Evolutionary conservation across 1,140 invertebrate species (phyloP).

Genomic region (Drosophila rufa): DNA sequence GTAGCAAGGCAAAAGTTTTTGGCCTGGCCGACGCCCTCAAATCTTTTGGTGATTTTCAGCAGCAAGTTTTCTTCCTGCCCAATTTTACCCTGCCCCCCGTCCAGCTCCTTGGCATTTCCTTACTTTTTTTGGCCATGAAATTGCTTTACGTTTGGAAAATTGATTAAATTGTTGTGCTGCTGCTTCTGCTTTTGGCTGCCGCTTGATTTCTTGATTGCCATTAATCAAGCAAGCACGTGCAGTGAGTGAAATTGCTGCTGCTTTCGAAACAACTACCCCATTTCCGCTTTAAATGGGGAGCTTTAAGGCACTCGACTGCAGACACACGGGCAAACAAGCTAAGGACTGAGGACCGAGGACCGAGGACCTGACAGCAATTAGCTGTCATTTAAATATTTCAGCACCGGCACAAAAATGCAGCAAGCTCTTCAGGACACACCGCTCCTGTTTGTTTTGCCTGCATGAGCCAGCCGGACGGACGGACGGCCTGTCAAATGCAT

Average conservation of each 20-base stretch:
- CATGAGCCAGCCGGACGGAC: slow-evolving; percentile 17
- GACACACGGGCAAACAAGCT: slow-evolving; percentile 75
- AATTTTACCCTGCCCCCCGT: slow-evolving; percentile 45
- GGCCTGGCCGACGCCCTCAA: slow-evolving; percentile 46
- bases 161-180: slow-evolving; percentile 77
- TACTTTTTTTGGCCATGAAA: slow-evolving; percentile 54
- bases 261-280: slow-evolving; percentile 7
- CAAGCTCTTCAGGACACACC: slow-evolving; percentile 29
- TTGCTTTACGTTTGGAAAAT: slow-evolving; percentile 78
- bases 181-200: slow-evolving; percentile 51
- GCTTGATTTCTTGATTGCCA: slow-evolving; percentile 75
- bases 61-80: slow-evolving; percentile 59
- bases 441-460: slow-evolving; percentile 41
- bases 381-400: slow-evolving; percentile 84
- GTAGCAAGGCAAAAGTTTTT: slow-evolving; percentile 68
- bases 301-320: slow-evolving; percentile 57
- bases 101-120: slow-evolving; percentile 13
- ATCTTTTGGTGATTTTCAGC: slow-evolving; percentile 72
- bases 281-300: slow-evolving; percentile 12
- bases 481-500: slow-evolving; percentile 61
- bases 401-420: slow-evolving; percentile 70
- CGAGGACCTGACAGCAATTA: slow-evolving; percentile 68
- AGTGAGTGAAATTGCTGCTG: slow-evolving; percentile 43
- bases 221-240: slow-evolving; percentile 71
- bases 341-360: slow-evolving; percentile 27